Conservation (phyloP, 2,888 invertebrate species). For the Invenusta paracnida region DNA sequence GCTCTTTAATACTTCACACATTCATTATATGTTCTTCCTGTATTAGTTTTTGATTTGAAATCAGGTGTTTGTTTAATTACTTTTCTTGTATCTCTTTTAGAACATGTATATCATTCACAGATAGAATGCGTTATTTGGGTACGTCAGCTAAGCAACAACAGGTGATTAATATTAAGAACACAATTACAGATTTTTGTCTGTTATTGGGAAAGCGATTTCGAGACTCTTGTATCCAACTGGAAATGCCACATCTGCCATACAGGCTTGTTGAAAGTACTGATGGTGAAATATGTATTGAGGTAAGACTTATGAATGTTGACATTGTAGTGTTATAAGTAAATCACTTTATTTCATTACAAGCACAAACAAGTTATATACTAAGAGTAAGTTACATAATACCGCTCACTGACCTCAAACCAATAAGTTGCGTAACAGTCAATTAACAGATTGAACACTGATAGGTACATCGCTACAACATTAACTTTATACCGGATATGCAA, state of each 20-base stretch:
- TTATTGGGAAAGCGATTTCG: conserved; percentile 81
- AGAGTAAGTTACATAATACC: too few relatives aligned
- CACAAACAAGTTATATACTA: too few relatives aligned
- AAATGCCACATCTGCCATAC: conserved; percentile 74
- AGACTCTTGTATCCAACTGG: conserved; percentile 78
- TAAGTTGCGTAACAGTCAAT: too few relatives aligned
- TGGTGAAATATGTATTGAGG: conserved; percentile 79
- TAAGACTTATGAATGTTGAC: conserved; percentile 58
- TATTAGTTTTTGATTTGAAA: too few relatives aligned
- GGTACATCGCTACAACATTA: too few relatives aligned
- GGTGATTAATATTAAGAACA: conserved; percentile 94
- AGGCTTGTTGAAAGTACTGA: conserved; percentile 71
- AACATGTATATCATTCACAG: conserved; percentile 88
- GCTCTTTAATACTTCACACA: too few relatives aligned
- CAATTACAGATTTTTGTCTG: conserved; percentile 85
- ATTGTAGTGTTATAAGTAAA: conserved; percentile 33
- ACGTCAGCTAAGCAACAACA: conserved; percentile 93
- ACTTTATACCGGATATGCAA: too few relatives aligned
- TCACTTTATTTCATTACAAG: not conserved
- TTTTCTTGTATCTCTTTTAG: conserved; percentile 64
- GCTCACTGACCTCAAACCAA: too few relatives aligned
- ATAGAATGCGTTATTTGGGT: conserved; percentile 84
- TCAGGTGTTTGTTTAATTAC: not conserved
- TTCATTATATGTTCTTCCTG: too few relatives aligned
- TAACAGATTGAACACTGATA: too few relatives aligned